Evolutionary conservation across 1,140 invertebrate species (phyloP).

Genomic region (Drosophila simulans): DNA sequence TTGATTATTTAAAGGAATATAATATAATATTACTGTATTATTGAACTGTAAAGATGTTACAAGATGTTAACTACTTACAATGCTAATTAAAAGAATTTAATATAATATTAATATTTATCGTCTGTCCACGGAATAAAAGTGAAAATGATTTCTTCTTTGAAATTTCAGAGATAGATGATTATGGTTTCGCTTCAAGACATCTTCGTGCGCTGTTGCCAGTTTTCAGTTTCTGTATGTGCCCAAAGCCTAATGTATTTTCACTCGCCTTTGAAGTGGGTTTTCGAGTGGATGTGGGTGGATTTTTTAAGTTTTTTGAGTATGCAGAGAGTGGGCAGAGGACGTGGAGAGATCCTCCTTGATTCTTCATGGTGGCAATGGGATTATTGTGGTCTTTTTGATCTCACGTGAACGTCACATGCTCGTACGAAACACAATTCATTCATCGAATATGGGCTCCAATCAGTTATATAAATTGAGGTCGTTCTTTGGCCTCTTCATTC

Average conservation of each 20-base stretch:
- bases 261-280: conserved; percentile 29
- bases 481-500: background rate
- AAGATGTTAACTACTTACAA: no score
- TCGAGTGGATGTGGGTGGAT: conserved; percentile 18
- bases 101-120: no score
- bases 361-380: conserved; percentile 4
- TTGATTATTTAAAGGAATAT: no score
- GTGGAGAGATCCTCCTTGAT: conserved; percentile 2
- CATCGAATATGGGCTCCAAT: conserved; percentile 50
- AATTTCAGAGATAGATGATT: background rate
- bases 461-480: conserved; percentile 41
- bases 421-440: conserved; percentile 37
- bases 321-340: background rate
- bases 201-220: conserved; percentile 26
- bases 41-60: no score
- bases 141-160: background rate
- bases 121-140: no score
- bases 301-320: conserved; percentile 10
- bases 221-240: conserved; percentile 28
- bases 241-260: conserved; percentile 38
- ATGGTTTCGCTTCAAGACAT: conserved; percentile 4
- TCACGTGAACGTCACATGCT: background rate
- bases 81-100: no score
- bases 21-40: no score
- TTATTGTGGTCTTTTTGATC: conserved; percentile 12